Evolutionary conservation across 2,888 invertebrate genomes (phyloP).

Genomic region (Ophioninae sp.): DNA sequence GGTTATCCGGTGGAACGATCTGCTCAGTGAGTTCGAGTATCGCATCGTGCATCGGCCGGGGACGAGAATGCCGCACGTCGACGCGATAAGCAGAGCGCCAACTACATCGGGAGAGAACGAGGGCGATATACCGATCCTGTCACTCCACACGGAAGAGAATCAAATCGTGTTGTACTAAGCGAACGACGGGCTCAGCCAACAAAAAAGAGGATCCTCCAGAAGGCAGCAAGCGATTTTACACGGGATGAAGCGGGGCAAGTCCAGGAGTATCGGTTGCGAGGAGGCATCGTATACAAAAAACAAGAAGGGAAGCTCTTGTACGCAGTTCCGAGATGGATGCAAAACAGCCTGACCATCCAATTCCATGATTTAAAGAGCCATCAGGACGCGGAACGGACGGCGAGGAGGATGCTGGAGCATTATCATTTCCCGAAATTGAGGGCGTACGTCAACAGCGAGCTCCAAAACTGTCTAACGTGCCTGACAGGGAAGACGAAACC

Average conservation of each 20-base stretch:
- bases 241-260: constrained; percentile 6
- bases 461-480: background rate
- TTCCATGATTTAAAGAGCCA: constrained; percentile 37
- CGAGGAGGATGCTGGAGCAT: background rate
- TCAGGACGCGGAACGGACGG: background rate
- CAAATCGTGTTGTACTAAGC: background rate
- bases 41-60: constrained; percentile 62
- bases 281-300: constrained; percentile 9
- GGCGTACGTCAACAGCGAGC: background rate
- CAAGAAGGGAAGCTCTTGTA: constrained; percentile 3
- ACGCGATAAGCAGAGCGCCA: constrained; percentile 62
- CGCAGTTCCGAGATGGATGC: constrained; percentile 20
- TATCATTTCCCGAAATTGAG: constrained; percentile 29
- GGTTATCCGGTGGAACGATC: constrained; percentile 60
- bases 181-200: background rate
- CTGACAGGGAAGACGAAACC: background rate
- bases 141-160: constrained; percentile 22
- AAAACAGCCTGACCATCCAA: constrained; percentile 50
- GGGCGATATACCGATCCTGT: background rate
- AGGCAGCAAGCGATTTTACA: background rate
- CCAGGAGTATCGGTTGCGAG: background rate
- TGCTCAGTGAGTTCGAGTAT: constrained; percentile 61
- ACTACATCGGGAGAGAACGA: constrained; percentile 2
- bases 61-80: constrained; percentile 60
- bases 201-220: background rate